Base-by-base conservation (phyloP, 2,888 invertebrate species). In the Trichopria drosophilae region DNA sequence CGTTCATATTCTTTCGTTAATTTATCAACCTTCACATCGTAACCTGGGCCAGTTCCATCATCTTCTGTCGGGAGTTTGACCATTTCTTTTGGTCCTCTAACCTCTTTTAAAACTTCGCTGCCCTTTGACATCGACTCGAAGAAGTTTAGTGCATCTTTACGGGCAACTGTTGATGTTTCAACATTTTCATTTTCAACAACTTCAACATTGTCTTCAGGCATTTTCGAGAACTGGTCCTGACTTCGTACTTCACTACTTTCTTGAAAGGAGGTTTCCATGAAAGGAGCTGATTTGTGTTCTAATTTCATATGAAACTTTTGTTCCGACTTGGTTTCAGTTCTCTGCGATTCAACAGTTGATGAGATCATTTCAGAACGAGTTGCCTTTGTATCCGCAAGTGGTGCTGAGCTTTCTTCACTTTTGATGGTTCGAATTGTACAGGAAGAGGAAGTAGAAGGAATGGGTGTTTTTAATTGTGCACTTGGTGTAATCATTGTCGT, bases 71-170 rank as follows among this genome's bases (percentile, higher is more conserved):
- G 69, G 40, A 70, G 55, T 55, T 69, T 75, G 42, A 69, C 73
- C 70, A 78, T 78, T 24, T 71, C 73, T 55, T 73, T 75, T 32
- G 69, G 77, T n/a, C 70, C 66, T 20, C 65, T 71, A 1, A 73
- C 65, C 28, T 79, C 80, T 34, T 57, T 57, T 10, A 57, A 54
- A 41, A 6, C 46, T 1, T 68, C 69, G 5, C 54, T 59, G 55
- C 79, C 79, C 61, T 81, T 81, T 31, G 85, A 81, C 69, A 84
- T 82, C 12, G 81, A 82, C 51, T 84, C 84, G 63, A 86, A 86
- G 67, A 82, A 86, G 62, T 83, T 84, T 36, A 84, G 75, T 1
- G 86, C 85, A 44, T 83, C 82, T 57, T 84, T 80, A 60, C 82
- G 85, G 5, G 83, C 80, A 53, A 85, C 84, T 6, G 82, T 82